A percentile compares a stretch with the other conserved stretches of the same genome.
phyloP scores from a whole-genome alignment of 2,113 vertebrate genomes.

The Cynocephalus volans region DNA sequence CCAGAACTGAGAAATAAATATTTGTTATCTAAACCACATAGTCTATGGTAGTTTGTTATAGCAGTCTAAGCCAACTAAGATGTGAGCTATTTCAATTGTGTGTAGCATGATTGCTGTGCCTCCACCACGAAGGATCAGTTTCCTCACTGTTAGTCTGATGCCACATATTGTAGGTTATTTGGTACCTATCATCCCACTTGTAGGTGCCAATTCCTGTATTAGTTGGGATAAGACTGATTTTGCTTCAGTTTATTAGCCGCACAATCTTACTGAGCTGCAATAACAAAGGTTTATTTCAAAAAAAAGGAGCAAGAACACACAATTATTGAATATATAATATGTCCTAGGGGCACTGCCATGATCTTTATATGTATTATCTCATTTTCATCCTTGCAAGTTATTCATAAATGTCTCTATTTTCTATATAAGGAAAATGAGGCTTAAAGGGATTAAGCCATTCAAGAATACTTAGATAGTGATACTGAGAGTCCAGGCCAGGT shows the following conservation, averaged over 20 bases:
- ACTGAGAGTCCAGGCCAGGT: neutral
- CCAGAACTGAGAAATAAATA: neutral
- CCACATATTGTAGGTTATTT: neutral
- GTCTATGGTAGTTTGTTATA: neutral
- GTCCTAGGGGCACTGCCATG: neutral
- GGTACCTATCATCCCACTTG: neutral
- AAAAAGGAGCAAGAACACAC: neutral
- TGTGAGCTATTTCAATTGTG: neutral
- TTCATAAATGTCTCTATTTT: neutral
- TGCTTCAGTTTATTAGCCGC: neutral
- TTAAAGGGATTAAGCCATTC: neutral
- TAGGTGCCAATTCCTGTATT: neutral
- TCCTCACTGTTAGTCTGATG: neutral
- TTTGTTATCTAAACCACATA: neutral
- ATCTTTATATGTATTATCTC: neutral
- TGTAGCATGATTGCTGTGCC: neutral
- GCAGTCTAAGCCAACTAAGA: neutral
- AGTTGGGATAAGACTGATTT: neutral
- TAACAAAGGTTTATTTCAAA: conserved; percentile 16
- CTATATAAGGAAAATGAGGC: neutral
- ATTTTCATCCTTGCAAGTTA: neutral
- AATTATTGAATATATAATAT: neutral
- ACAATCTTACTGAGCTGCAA: neutral
- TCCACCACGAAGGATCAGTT: neutral
- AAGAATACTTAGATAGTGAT: neutral